Base-by-base conservation (phyloP, 2,888 invertebrate species). In the Pseudanteris insignis region DNA sequence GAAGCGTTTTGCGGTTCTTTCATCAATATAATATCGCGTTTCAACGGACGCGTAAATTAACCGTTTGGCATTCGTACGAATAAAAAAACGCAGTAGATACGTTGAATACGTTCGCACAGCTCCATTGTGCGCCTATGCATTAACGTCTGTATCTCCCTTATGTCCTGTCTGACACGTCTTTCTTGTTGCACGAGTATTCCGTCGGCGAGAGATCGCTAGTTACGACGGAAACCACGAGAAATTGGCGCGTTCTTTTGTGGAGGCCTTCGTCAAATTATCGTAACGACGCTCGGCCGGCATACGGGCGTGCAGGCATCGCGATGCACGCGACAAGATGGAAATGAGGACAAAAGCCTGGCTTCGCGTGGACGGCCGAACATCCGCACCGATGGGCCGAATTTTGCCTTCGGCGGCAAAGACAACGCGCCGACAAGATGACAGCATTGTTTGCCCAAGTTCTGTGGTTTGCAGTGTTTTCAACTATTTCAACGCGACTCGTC, bases 221-320 rank as follows among this genome's bases (percentile, higher is more conserved):
- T 44, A 28, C 46, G 40, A 55, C 37, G 41, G 41, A 55, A 55
- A 55, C 55, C 55, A 41, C 55, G 34, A 47, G 41, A 55, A 55
- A 55, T 55, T 55, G 55, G 55, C 40, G 33, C 40, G 33, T 41
- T 40, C 55, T 47, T 55, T 55, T 57, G 57, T 57, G 10, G 37
- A 12, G 28, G n/a, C 40, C 41, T 32, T 26, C 7, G 32, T 13
- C 43, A 57, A 57, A 57, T 57, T 48, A 48, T 48, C 48, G 43
- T 43, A 48, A 50, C 41, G 57, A 57, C 47, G 41, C 32, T 34
- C 36, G 34, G 40, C 41, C 34, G 18, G 11, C 54, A 38, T 46
- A 54, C 12, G 38, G 26, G 2, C 10, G n/a, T 6, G 3, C 8
- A 38, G 25, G 29, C 32, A 21, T 34, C 18, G 34, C n/a, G 54